Base-by-base conservation (phyloP, 1,140 invertebrate species). In the Lineus longissimus region DNA sequence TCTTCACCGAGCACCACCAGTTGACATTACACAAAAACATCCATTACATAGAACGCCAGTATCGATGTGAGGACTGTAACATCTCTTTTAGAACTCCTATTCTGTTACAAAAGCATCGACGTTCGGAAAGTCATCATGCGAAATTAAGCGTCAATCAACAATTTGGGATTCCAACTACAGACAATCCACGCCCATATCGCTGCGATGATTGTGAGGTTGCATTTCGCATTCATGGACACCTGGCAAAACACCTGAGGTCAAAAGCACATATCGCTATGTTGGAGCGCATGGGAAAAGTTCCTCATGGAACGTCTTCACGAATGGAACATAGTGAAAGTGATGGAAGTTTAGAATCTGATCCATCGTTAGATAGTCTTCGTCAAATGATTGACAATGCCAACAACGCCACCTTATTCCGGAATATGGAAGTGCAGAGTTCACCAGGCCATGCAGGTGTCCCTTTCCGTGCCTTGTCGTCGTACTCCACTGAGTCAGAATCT, bases 181-280 rank as follows among this genome's bases (percentile, higher is more conserved):
- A 90, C 60, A 95, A 97, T 84, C 94, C 94, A 17, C 85, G 94
- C 55, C 93, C 94, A 4, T 97, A 95, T 74, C 93, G 94, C 74
- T 98, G 95, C 83, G 88, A 87, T 6, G 93, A 97, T 74, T 98
- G 96, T 80, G 94, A 94, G 78, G 91, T 95, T 64, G 94, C 93
- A 0, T 98, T 98, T 78, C 87, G 95, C 66, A 97, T 97, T 74
- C 93, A 96, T 74, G 95, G 94, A 0, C 94, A 97, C 81, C 83
- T 98, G 69, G 93, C 94, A 0, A 97, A 97, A 83, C 96, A 98
- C 85, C 84, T 98, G 43, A 86, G 95, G 41, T 96, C 94, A 31
- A 97, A 97, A 85, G 92, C 93, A 87, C 96, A 99, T 76, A 95
- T 98, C 25, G 94, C 94, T 88, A 90, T 92, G 73, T 84, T 98